Evolutionary conservation across 2,113 vertebrate genomes (phyloP).

Genomic region (Rhynchopsitta pachyrhyncha): DNA sequence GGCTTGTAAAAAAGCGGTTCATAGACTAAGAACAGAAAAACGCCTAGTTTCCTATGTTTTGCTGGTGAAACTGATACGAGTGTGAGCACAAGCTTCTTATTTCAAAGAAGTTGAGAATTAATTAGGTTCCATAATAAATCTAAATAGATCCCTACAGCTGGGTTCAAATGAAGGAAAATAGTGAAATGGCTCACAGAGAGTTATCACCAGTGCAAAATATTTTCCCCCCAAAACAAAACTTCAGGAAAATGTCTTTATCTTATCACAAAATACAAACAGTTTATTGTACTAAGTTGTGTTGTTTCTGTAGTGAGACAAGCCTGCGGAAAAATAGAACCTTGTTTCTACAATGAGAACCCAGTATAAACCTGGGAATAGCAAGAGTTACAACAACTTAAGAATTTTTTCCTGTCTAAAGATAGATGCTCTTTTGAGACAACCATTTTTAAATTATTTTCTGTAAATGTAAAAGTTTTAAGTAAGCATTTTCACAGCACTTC

Average conservation of each 20-base stretch:
- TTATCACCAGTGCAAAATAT: slow-evolving; percentile 29
- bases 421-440: neutral
- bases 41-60: slow-evolving; percentile 26
- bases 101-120: slow-evolving; percentile 37
- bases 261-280: slow-evolving; percentile 41
- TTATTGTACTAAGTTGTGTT: slow-evolving; percentile 32
- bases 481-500: neutral
- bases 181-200: neutral
- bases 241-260: slow-evolving; percentile 61
- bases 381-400: neutral
- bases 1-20: slow-evolving; percentile 4
- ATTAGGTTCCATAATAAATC: slow-evolving; percentile 7
- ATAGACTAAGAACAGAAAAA: slow-evolving; percentile 39
- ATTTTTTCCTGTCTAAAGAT: neutral
- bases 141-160: neutral
- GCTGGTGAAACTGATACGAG: slow-evolving; percentile 5
- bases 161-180: slow-evolving; percentile 22
- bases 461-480: neutral
- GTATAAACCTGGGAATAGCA: neutral
- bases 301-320: slow-evolving; percentile 13
- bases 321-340: slow-evolving; percentile 30
- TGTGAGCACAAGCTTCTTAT: neutral
- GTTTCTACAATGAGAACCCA: neutral
- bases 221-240: neutral
- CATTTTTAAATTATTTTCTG: neutral